Evolutionary conservation across 2,888 invertebrate genomes (phyloP).

Genomic region (Athripsodes cinereus): DNA sequence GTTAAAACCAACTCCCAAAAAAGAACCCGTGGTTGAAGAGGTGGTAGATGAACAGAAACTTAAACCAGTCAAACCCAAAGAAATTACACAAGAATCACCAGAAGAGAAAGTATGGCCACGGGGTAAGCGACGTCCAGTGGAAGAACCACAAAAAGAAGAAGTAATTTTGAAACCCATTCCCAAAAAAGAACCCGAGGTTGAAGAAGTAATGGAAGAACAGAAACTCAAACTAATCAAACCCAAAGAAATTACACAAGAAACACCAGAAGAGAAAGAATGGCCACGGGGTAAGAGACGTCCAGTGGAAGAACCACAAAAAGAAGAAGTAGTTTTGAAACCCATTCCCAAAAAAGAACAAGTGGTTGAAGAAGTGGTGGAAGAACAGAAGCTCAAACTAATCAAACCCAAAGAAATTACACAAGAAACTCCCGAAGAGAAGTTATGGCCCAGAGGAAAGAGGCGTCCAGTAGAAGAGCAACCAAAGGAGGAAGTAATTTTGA

Average conservation of each 20-base stretch:
- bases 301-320: constrained; percentile 34
- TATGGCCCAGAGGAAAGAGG: constrained; percentile 26
- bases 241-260: constrained; percentile 35
- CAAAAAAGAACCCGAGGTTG: constrained; percentile 29
- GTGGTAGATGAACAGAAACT: constrained; percentile 36
- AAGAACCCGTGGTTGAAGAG: constrained; percentile 28
- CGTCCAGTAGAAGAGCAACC: constrained; percentile 26
- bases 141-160: constrained; percentile 37
- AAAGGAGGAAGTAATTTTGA: constrained; percentile 27
- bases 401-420: constrained; percentile 38
- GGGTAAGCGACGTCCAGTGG: constrained; percentile 31
- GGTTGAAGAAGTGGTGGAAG: constrained; percentile 31
- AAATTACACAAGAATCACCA: constrained; percentile 27
- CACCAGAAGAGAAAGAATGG: constrained; percentile 31
- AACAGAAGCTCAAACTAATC: constrained; percentile 36
- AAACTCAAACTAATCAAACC: constrained; percentile 31
- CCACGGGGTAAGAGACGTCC: constrained; percentile 32
- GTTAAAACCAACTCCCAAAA: constrained; percentile 37
- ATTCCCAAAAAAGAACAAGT: constrained; percentile 31
- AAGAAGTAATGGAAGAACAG: constrained; percentile 29
- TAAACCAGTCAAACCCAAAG: constrained; percentile 25
- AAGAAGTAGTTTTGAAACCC: constrained; percentile 41
- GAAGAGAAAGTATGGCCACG: constrained; percentile 21
- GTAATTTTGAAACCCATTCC: constrained; percentile 31
- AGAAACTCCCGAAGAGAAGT: constrained; percentile 30